These are phyloP conservation scores for Sinopyrophorus schimmeli DNA, from an alignment of 2,888 invertebrate species.

Conservation along the genomic window DNA sequence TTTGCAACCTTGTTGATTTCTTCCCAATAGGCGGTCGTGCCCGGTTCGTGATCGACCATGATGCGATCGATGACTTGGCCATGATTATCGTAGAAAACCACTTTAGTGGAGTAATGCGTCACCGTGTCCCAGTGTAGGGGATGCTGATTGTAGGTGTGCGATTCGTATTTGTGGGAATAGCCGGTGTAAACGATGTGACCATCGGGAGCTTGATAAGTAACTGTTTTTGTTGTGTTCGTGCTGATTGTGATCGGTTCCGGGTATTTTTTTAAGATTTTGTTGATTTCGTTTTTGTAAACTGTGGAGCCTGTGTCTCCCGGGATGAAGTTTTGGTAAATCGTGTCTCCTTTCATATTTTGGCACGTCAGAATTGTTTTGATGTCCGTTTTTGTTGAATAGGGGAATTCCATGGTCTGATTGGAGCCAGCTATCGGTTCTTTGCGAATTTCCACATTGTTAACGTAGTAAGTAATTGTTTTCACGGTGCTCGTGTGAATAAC, in stretches of 20 bases:
- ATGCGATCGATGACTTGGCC: not conserved
- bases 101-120: too few species aligned
- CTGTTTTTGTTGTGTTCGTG: not conserved
- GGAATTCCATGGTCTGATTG: not conserved
- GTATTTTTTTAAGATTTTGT: not conserved
- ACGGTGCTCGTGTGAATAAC: constrained; percentile 1
- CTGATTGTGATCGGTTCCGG: not conserved
- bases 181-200: too few species aligned
- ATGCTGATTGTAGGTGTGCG: constrained; percentile 2
- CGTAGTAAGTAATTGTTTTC: constrained; percentile 10
- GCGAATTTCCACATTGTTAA: constrained; percentile 1
- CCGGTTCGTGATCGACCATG: not conserved
- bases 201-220: not conserved
- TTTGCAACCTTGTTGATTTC: constrained; percentile 1
- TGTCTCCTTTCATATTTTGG: not conserved
- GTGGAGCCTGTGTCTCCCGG: not conserved
- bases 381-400: not conserved
- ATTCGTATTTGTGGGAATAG: too few species aligned
- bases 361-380: not conserved
- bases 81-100: not conserved
- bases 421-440: not conserved
- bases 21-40: constrained; percentile 4
- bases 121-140: too few species aligned
- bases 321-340: not conserved
- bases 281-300: not conserved